Percentiles rank a stretch among this genome's conserved stretches.
Conservation (phyloP, 1,140 invertebrate genomes). For the Cotesia glomerata region DNA sequence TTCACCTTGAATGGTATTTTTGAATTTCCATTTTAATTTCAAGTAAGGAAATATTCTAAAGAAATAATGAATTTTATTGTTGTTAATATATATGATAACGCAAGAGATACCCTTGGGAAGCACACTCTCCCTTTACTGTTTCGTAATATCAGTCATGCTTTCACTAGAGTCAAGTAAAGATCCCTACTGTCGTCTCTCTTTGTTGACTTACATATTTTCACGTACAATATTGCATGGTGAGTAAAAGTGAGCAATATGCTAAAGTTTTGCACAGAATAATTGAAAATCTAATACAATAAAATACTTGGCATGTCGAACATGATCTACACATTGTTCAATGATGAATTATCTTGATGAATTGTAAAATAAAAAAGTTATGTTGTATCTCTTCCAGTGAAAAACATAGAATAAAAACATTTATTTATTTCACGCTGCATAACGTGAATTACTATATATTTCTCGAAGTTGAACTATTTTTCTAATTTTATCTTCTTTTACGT, state of each 20-base stretch:
- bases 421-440: too few relatives aligned
- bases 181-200: background rate
- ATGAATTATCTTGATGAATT: too few relatives aligned
- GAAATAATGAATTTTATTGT: slow-evolving; percentile 42
- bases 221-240: slow-evolving; percentile 37
- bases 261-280: slow-evolving; percentile 25
- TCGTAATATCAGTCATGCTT: slow-evolving; percentile 36
- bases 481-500: too few relatives aligned
- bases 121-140: slow-evolving; percentile 24
- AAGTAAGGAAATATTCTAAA: slow-evolving; percentile 14
- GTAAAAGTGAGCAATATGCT: slow-evolving; percentile 25
- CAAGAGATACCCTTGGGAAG: slow-evolving; percentile 29
- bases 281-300: slow-evolving; percentile 30
- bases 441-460: too few relatives aligned
- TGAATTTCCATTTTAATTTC: slow-evolving; percentile 38
- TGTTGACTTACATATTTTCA: slow-evolving; percentile 37
- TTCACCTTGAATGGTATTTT: background rate
- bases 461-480: too few relatives aligned
- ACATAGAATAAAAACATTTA: too few relatives aligned
- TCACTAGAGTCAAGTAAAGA: slow-evolving; percentile 22
- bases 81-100: slow-evolving; percentile 42
- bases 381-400: too few relatives aligned
- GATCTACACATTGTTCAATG: background rate
- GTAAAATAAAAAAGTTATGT: too few relatives aligned
- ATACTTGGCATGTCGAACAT: background rate